These are phyloP conservation scores for Apocheima hispidaria DNA, from an alignment of 2,888 invertebrate species.

Conservation along the genomic window DNA sequence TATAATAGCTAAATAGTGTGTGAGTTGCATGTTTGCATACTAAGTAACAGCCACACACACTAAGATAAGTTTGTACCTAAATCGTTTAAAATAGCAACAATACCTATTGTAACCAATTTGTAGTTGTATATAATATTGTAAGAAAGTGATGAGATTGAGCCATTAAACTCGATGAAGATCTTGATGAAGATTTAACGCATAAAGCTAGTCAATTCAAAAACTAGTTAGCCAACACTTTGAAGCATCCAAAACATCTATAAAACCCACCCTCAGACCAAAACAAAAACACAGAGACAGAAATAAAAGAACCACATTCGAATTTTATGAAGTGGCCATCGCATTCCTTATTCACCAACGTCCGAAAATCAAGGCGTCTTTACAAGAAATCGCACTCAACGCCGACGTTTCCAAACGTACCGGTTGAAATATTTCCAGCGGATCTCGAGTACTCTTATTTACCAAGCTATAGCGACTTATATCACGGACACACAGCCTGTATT, in stretches of 20 bases:
- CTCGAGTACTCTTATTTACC: conserved; percentile 77
- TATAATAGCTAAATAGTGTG: too few relatives aligned
- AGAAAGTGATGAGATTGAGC: too few relatives aligned
- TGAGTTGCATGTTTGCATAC: too few relatives aligned
- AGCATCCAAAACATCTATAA: neutral
- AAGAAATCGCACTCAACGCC: conserved; percentile 82
- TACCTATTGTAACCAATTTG: too few relatives aligned
- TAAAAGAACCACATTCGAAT: conserved; percentile 50
- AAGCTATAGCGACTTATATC: conserved; percentile 50
- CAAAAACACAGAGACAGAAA: conserved; percentile 36
- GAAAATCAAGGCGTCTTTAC: conserved; percentile 77
- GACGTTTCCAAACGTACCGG: conserved; percentile 53
- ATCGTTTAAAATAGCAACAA: too few relatives aligned
- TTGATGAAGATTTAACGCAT: too few relatives aligned
- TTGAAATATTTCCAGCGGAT: conserved; percentile 75
- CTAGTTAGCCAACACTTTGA: neutral
- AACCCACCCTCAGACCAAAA: conserved; percentile 13
- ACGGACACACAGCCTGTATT: conserved; percentile 61
- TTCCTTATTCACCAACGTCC: conserved; percentile 82
- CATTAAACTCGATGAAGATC: too few relatives aligned
- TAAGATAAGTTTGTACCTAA: too few relatives aligned
- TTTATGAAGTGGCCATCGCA: conserved; percentile 64
- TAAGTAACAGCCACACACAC: too few relatives aligned
- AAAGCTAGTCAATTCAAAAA: neutral
- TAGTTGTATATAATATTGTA: too few relatives aligned